These are phyloP conservation scores for Parambassis ranga DNA, from an alignment of 2,797 vertebrate genomes.

Conservation along the genomic window DNA sequence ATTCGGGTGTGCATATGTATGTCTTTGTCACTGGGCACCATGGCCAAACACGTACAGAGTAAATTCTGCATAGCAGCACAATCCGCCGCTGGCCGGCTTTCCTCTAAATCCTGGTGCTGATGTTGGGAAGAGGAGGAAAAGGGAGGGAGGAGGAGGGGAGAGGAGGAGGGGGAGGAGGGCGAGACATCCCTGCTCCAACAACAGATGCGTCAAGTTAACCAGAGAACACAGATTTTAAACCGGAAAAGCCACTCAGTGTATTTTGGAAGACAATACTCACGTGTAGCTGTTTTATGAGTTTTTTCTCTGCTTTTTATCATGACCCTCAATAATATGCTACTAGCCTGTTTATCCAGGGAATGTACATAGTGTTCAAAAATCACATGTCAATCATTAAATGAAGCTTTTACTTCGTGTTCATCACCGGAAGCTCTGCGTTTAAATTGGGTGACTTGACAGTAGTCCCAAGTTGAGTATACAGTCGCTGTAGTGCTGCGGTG, in stretches of 20 bases:
- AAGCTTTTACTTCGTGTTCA: slow-evolving; percentile 37
- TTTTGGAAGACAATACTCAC: not conserved
- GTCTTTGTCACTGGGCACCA: not conserved
- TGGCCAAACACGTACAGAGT: slow-evolving; percentile 3
- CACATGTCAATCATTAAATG: fast-evolving
- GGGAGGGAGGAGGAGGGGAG: not conserved
- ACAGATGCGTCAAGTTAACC: slow-evolving; percentile 32
- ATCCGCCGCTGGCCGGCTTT: slow-evolving; percentile 48
- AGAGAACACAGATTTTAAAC: not conserved
- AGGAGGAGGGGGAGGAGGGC: not conserved
- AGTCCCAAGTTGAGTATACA: slow-evolving; percentile 58
- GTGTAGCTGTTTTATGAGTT: too few relatives aligned
- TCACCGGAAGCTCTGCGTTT: slow-evolving; percentile 26
- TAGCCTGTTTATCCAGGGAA: too few relatives aligned
- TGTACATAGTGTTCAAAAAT: too few relatives aligned
- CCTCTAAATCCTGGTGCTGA: slow-evolving; percentile 69
- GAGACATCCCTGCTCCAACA: slow-evolving; percentile 22
- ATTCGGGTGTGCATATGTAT: not conserved
- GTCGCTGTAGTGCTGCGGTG: slow-evolving; percentile 53
- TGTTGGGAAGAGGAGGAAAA: slow-evolving; percentile 50
- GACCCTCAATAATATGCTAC: too few relatives aligned
- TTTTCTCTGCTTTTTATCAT: too few relatives aligned
- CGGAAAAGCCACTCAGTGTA: not conserved
- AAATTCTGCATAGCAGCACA: slow-evolving; percentile 72
- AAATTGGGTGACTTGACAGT: not conserved